Evolutionary conservation across 2,888 invertebrate genomes (phyloP).

Genomic region (Herminia tarsipennalis): DNA sequence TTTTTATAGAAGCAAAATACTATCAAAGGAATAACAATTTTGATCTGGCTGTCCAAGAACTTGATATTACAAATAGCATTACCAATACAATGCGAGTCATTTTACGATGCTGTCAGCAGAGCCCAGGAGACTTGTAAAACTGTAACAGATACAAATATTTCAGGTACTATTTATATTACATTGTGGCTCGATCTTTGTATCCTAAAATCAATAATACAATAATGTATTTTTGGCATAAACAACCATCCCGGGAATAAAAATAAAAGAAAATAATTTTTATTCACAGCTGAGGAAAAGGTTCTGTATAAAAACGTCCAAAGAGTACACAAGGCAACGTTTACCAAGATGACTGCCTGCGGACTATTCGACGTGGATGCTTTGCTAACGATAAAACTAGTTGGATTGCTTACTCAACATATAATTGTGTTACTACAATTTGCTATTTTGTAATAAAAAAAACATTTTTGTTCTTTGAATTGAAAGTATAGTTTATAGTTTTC

Average conservation of each 20-base stretch:
- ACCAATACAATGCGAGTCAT: conserved; percentile 1
- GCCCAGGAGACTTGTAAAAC: conserved; percentile 2
- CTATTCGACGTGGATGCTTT: neutral
- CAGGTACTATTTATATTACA: too few species aligned
- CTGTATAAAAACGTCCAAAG: conserved; percentile 3
- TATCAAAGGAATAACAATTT: neutral
- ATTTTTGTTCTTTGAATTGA: neutral
- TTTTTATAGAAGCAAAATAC: neutral
- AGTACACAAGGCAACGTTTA: neutral
- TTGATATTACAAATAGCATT: conserved; percentile 1
- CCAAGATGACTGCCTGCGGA: conserved; percentile 3
- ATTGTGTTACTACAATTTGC: conserved; percentile 3
- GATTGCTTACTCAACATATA: neutral
- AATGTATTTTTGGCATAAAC: too few species aligned
- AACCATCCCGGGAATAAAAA: too few species aligned
- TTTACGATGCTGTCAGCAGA: neutral
- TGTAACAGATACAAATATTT: too few species aligned
- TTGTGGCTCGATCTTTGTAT: too few species aligned
- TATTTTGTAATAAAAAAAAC: neutral
- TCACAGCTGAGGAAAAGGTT: conserved; percentile 1
- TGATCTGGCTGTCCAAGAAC: neutral
- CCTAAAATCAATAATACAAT: too few species aligned
- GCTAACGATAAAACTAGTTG: neutral
- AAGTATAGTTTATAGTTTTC: too few species aligned
- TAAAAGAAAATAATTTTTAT: neutral